Conservation (phyloP, 1,140 invertebrate genomes). For the Cyclina sinensis region DNA sequence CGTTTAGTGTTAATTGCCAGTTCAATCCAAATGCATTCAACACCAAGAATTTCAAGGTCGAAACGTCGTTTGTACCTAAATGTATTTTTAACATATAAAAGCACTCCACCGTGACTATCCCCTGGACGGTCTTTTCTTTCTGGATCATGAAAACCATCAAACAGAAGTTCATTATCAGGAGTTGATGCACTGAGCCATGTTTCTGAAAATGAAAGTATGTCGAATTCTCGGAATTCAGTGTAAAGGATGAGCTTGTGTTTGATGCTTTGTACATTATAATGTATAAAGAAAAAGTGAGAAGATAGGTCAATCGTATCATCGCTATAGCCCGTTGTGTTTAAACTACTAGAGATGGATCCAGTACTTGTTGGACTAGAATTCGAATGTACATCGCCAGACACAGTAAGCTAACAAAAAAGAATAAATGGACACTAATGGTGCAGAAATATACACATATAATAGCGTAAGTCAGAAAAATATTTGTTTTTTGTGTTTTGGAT, state of each 20-base stretch:
- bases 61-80: neutral
- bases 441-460: too few species aligned
- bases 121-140: neutral
- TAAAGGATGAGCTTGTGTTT: neutral
- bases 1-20: neutral
- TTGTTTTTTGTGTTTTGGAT: too few species aligned
- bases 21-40: constrained; percentile 11
- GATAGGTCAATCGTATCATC: neutral
- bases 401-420: too few species aligned
- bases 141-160: constrained; percentile 19
- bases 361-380: too few species aligned
- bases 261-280: constrained; percentile 24
- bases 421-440: too few species aligned
- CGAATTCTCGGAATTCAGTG: neutral
- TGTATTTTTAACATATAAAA: neutral
- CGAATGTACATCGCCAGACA: too few species aligned
- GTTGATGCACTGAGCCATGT: constrained; percentile 3
- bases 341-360: too few species aligned
- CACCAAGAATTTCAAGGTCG: neutral
- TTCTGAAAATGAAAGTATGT: neutral
- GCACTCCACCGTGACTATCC: neutral
- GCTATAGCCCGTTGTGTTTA: too few species aligned
- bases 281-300: neutral
- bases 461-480: too few species aligned
- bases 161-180: neutral